Percentiles rank a stretch among this genome's conserved stretches.
Evolutionary conservation across 1,140 invertebrate genomes (phyloP).

Genomic region (Euura lappo): DNA sequence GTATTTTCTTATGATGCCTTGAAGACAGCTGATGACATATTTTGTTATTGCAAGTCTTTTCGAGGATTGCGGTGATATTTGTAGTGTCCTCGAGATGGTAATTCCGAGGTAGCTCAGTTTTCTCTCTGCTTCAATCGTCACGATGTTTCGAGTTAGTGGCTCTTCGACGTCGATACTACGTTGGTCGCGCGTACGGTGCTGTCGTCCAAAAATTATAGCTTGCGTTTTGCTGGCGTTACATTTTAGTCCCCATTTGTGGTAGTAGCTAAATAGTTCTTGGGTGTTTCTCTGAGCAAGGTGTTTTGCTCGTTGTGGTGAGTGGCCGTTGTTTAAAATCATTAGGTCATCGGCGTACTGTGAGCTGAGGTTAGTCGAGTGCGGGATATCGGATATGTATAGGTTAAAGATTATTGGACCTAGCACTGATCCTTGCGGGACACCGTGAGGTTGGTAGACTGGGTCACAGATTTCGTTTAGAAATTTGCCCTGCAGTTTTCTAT

Average conservation of each 20-base stretch:
- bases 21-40: conserved; percentile 1
- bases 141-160: conserved; percentile 14
- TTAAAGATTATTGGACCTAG: too few species aligned
- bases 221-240: conserved; percentile 11
- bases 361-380: conserved; percentile 9
- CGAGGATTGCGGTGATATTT: conserved; percentile 14
- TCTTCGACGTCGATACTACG: conserved; percentile 11
- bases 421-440: too few species aligned
- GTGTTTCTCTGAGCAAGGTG: too few species aligned
- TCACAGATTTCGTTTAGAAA: conserved; percentile 15
- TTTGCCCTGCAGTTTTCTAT: conserved; percentile 14
- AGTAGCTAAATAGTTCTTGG: conserved; percentile 11
- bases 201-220: conserved; percentile 15
- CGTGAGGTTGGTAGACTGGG: conserved; percentile 8
- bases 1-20: conserved; percentile 10
- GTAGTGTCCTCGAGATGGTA: conserved; percentile 8
- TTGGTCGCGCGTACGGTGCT: conserved; percentile 9
- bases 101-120: conserved; percentile 14
- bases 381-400: conserved; percentile 15
- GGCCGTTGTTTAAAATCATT: conserved; percentile 16
- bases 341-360: conserved; percentile 16
- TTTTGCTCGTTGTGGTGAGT: conserved; percentile 8
- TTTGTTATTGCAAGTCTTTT: conserved; percentile 19
- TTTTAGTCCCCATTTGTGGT: too few species aligned
- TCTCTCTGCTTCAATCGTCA: conserved; percentile 13